Evolutionary conservation across 2,113 vertebrate species (phyloP).

Genomic region (Ceratotherium simum): DNA sequence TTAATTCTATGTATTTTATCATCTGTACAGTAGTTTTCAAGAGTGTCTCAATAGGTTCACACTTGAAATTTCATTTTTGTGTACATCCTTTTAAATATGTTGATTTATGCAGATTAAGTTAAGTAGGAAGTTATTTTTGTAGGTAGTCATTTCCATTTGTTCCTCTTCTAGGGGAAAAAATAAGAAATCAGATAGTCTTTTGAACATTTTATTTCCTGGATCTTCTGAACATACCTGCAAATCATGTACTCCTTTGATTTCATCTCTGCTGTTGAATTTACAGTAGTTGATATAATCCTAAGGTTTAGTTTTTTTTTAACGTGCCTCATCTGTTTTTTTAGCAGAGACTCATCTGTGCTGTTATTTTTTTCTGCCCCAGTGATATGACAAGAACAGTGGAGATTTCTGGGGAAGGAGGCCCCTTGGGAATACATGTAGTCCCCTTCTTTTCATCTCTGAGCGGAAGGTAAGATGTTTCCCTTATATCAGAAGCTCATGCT

Average conservation of each 20-base stretch:
- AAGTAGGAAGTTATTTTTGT: conserved; percentile 64
- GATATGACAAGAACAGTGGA: conserved; percentile 94
- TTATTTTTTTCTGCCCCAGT: conserved; percentile 83
- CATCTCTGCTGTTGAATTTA: not conserved
- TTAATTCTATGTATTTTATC: conserved; percentile 59
- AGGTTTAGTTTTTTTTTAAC: not conserved
- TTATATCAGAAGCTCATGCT: not conserved
- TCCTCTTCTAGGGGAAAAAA: conserved; percentile 22
- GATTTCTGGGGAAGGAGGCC: conserved; percentile 95
- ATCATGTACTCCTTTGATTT: not conserved
- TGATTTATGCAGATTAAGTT: conserved; percentile 75
- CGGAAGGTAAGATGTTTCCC: conserved; percentile 92
- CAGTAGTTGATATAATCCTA: not conserved
- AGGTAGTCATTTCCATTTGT: conserved; percentile 65
- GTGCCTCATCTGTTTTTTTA: conserved; percentile 8
- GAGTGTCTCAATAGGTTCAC: conserved; percentile 40
- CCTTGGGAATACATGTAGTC: conserved; percentile 97
- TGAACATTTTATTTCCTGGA: conserved; percentile 38
- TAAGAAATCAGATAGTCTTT: conserved; percentile 60
- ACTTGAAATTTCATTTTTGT: conserved; percentile 54
- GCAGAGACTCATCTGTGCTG: conserved; percentile 67
- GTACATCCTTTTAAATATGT: conserved; percentile 59
- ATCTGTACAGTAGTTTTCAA: conserved; percentile 57
- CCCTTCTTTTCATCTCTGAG: conserved; percentile 97
- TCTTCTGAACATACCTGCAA: conserved; percentile 36